phyloP scores from a whole-genome alignment of 2,888 invertebrate genomes.

The Desoria tigrina region DNA sequence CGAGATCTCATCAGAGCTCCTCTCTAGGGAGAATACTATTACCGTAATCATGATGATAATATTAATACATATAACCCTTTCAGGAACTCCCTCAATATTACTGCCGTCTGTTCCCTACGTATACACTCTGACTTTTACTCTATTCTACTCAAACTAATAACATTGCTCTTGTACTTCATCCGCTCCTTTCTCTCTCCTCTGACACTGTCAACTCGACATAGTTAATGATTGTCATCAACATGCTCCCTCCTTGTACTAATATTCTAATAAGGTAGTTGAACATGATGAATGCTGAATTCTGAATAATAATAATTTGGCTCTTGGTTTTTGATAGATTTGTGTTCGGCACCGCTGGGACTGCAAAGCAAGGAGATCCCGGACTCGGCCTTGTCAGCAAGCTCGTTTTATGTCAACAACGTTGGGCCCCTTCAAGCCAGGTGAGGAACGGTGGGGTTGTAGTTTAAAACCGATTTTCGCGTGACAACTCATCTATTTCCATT shows the following conservation, averaged over 20 bases:
- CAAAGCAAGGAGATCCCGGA: conserved; percentile 78
- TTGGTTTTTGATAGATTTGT: conserved; percentile 69
- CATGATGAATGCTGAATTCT: conserved; percentile 1
- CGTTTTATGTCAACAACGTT: conserved; percentile 81
- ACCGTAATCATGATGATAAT: conserved; percentile 21
- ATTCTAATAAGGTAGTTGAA: not conserved
- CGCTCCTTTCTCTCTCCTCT: conserved; percentile 7
- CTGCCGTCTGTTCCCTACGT: no score
- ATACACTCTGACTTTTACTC: no score
- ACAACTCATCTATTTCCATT: conserved; percentile 7
- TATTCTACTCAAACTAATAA: no score
- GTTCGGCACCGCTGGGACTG: conserved; percentile 81
- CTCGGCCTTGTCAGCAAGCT: conserved; percentile 78
- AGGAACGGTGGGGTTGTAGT: conserved; percentile 32
- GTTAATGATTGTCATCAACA: conserved; percentile 35
- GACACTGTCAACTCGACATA: conserved; percentile 25
- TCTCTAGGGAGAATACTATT: conserved; percentile 20
- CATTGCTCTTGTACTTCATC: no score
- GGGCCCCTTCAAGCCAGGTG: conserved; percentile 85
- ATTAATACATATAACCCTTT: conserved; percentile 11
- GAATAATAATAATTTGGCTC: conserved; percentile 17
- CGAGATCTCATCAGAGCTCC: conserved; percentile 4
- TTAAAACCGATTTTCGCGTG: conserved; percentile 29
- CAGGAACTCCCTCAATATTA: no score
- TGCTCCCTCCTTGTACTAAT: no score